Evolutionary conservation across 2,113 vertebrate genomes (phyloP).

Genomic region (Hydrochoerus hydrochaeris): DNA sequence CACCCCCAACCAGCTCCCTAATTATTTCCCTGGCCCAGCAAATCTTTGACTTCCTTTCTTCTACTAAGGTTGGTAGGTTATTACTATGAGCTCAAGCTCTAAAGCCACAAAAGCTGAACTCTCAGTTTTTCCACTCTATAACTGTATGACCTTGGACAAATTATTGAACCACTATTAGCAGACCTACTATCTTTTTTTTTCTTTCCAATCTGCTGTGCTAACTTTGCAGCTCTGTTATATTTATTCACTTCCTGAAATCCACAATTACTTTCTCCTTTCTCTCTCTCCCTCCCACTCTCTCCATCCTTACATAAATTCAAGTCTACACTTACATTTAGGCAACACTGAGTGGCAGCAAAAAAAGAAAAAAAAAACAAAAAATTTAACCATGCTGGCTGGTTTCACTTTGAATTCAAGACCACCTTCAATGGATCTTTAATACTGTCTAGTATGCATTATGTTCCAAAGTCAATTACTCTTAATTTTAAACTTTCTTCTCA

Average conservation of each 20-base stretch:
- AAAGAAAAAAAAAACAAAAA: not conserved
- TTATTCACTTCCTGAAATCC: conserved; percentile 5
- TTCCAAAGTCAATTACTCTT: not conserved
- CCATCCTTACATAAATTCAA: not conserved
- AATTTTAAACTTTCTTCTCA: not conserved
- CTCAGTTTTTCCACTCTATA: not conserved
- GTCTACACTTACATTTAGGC: not conserved
- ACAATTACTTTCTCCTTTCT: not conserved
- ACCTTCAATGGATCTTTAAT: not conserved
- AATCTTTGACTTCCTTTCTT: not conserved
- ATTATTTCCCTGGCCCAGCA: not conserved
- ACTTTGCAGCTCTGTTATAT: not conserved
- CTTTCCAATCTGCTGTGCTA: not conserved
- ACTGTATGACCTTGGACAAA: not conserved
- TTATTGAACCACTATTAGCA: not conserved
- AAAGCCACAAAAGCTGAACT: not conserved
- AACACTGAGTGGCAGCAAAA: not conserved
- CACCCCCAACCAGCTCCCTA: not conserved
- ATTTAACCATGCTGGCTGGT: not conserved
- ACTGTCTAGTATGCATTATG: not conserved
- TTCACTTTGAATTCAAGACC: conserved; percentile 23
- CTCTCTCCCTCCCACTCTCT: no score
- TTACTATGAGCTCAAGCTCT: not conserved
- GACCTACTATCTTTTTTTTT: not conserved
- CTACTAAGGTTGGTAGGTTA: not conserved